A percentile compares a stretch with the other conserved stretches of the same genome.
Evolutionary conservation across 2,797 vertebrate species (phyloP).

Genomic region (Pangasius djambal): DNA sequence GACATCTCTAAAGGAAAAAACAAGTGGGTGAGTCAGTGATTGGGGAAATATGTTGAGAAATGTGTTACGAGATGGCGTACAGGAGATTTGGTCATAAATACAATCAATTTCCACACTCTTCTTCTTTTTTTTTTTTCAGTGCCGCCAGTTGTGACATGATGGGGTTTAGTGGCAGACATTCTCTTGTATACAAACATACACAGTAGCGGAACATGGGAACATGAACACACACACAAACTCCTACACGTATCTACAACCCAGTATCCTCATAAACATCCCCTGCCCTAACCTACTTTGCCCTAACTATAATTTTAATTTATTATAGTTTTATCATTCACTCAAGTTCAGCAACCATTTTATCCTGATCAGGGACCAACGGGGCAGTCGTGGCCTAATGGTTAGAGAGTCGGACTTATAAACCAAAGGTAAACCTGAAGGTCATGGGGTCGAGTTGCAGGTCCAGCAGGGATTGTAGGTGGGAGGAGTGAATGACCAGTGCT

Average conservation of each 20-base stretch:
- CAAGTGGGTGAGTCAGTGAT: neutral
- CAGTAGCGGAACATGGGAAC: neutral
- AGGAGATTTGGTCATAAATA: slow-evolving; percentile 35
- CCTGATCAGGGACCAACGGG: neutral
- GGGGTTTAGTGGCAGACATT: neutral
- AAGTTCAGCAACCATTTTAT: neutral
- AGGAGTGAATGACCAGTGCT: too few species aligned
- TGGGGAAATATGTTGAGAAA: slow-evolving; percentile 27
- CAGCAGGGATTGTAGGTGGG: too few species aligned
- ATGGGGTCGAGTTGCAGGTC: too few species aligned
- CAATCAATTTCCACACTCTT: slow-evolving; percentile 22
- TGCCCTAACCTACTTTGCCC: neutral
- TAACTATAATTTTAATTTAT: neutral
- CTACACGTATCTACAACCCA: neutral
- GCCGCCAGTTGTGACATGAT: slow-evolving; percentile 33
- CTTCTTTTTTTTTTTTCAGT: slow-evolving; percentile 12
- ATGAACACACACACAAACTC: neutral
- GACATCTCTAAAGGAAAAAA: neutral
- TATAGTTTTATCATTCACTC: neutral
- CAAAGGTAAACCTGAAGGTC: too few species aligned
- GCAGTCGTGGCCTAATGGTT: too few species aligned
- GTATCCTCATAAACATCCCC: neutral
- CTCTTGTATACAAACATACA: neutral
- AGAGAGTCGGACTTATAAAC: too few species aligned
- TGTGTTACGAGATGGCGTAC: slow-evolving; percentile 28